Conservation (phyloP, 2,113 vertebrate species). For the Antechinus flavipes region DNA sequence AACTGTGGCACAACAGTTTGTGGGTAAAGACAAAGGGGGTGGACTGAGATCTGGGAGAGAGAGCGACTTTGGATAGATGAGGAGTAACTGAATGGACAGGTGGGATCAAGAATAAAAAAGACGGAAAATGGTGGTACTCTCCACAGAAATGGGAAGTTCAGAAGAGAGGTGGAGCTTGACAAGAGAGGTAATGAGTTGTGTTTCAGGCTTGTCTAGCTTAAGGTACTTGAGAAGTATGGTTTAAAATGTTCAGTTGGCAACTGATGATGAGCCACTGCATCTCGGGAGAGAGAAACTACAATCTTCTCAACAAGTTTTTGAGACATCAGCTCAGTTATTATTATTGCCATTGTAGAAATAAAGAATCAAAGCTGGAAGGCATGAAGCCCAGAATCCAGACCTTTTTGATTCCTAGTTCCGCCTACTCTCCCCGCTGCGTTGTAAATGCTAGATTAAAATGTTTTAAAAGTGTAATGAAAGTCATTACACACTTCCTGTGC, state of each 20-base stretch:
- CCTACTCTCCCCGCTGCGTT: not conserved
- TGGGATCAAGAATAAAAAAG: not conserved
- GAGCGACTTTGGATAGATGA: not conserved
- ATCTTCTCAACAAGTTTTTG: not conserved
- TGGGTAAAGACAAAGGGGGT: not conserved
- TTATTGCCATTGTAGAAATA: not conserved
- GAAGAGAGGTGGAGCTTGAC: not conserved
- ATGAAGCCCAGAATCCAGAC: not conserved
- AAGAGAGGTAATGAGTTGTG: not conserved
- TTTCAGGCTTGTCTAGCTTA: not conserved
- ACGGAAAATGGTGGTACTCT: not conserved
- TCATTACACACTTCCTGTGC: not conserved
- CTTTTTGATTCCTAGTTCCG: not conserved
- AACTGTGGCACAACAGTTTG: no score
- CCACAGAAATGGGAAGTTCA: not conserved
- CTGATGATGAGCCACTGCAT: not conserved
- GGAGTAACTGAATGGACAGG: no score
- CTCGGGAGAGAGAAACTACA: not conserved
- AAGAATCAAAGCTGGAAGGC: no score
- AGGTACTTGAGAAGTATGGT: not conserved
- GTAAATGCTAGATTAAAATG: not conserved
- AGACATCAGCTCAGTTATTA: not conserved
- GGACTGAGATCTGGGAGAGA: not conserved
- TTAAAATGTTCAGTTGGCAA: not conserved
- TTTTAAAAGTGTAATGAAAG: not conserved